phyloP scores from a whole-genome alignment of 2,113 vertebrate genomes.

The Coregonus clupeaformis region DNA sequence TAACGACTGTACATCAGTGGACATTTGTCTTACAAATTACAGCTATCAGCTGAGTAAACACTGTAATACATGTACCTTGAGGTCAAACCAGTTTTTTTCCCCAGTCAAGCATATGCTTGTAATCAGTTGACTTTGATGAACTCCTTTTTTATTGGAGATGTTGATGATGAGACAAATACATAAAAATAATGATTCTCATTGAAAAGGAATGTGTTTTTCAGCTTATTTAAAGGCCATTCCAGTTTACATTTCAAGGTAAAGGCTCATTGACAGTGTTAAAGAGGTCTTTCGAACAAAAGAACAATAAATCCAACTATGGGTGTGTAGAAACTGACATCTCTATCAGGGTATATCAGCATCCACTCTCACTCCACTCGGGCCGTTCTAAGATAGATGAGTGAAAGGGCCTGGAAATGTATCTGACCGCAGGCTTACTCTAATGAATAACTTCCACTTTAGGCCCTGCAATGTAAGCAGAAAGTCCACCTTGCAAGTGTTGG shows the following conservation, averaged over 20 bases:
- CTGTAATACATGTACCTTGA: slow-evolving; percentile 11
- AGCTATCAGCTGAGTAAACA: slow-evolving; percentile 44
- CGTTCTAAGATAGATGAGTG: slow-evolving; percentile 99
- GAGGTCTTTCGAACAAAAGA: slow-evolving; percentile 99
- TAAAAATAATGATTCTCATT: background rate
- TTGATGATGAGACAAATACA: background rate
- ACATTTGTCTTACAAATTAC: slow-evolving; percentile 10
- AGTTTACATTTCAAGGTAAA: slow-evolving; percentile 95
- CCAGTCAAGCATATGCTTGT: background rate
- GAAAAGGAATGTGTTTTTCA: slow-evolving; percentile 34
- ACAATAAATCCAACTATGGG: slow-evolving; percentile 97
- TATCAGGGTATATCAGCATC: slow-evolving; percentile 99
- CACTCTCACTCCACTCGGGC: slow-evolving; percentile 92
- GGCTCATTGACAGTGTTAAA: slow-evolving; percentile 73
- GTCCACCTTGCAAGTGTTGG: slow-evolving; percentile 90
- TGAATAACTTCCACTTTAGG: slow-evolving; percentile 99
- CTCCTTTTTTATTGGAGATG: background rate
- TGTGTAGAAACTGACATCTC: slow-evolving; percentile 98
- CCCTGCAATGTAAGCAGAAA: slow-evolving; percentile 99
- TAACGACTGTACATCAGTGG: background rate
- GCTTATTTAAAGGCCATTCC: slow-evolving; percentile 51
- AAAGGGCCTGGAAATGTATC: slow-evolving; percentile 99
- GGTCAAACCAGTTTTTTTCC: background rate
- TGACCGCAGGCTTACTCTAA: slow-evolving; percentile 98
- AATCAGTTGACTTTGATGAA: background rate